These are phyloP conservation scores for Oncorhynchus tshawytscha DNA, from an alignment of 2,113 vertebrate species.

Conservation along the genomic window DNA sequence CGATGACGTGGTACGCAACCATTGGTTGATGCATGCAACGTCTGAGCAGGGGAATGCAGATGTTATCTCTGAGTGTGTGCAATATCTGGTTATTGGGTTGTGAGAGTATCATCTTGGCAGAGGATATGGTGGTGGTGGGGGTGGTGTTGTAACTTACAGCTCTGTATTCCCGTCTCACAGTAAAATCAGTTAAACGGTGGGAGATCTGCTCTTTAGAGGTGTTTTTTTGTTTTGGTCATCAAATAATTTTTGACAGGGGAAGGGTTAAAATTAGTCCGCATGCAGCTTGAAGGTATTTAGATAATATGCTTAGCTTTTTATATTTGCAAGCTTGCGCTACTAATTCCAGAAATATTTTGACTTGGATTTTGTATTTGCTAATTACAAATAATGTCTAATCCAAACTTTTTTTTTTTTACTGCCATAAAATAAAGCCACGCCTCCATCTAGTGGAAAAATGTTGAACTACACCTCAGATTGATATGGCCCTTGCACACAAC, in stretches of 20 bases:
- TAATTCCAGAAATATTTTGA: neutral
- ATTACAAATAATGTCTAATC: neutral
- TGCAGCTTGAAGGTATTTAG: too few species aligned
- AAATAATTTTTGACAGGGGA: neutral
- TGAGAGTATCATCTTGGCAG: neutral
- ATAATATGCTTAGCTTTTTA: too few species aligned
- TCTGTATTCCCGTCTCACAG: neutral
- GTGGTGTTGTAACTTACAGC: neutral
- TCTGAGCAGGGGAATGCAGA: too few species aligned
- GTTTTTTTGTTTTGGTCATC: too few species aligned
- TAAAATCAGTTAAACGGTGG: too few species aligned
- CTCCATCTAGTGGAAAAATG: constrained; percentile 30
- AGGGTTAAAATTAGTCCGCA: neutral
- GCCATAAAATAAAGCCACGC: neutral
- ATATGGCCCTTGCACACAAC: neutral
- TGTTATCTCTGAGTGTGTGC: too few species aligned
- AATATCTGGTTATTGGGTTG: neutral
- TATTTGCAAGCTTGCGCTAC: neutral
- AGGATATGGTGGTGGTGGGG: neutral
- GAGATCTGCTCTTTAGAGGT: too few species aligned
- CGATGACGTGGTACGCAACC: neutral
- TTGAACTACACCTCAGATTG: constrained; percentile 13
- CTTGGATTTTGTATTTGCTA: neutral
- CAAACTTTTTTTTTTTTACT: neutral
- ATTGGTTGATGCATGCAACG: too few species aligned